Evolutionary conservation across 35 echinoderm and acorn worm species (phyloP).

Genomic region (Holothuria glaberrima): DNA sequence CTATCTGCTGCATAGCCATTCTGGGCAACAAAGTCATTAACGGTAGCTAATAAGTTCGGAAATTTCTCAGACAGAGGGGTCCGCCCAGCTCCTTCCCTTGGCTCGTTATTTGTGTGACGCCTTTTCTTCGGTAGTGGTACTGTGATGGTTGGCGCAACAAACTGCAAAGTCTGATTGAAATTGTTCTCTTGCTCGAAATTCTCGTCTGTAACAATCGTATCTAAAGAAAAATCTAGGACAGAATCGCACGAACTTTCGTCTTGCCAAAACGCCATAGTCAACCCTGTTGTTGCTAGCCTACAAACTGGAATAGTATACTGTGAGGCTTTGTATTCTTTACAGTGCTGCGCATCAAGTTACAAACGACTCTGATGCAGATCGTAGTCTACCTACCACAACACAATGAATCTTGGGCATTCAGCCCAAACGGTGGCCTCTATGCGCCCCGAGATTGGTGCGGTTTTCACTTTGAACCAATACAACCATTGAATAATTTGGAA

Average conservation of each 20-base stretch:
- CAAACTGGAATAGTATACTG: not conserved
- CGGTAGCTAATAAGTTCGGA: constrained; percentile 13
- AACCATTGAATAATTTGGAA: not conserved
- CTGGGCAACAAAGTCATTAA: constrained; percentile 21
- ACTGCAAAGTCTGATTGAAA: constrained; percentile 16
- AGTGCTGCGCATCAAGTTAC: not conserved
- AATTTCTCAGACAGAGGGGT: not conserved
- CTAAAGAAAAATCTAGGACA: not conserved
- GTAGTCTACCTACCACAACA: not conserved
- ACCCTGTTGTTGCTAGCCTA: not conserved
- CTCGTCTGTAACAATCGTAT: not conserved
- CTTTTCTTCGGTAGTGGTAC: not conserved
- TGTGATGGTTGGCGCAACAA: not conserved
- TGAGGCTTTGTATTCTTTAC: not conserved
- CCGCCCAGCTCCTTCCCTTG: not conserved
- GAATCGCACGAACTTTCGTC: not conserved
- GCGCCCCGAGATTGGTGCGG: not conserved
- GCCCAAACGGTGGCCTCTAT: not conserved
- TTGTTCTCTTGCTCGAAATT: not conserved
- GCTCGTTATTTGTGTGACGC: not conserved
- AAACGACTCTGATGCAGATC: too few species aligned
- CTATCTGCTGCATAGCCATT: constrained; percentile 51
- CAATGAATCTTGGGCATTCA: not conserved
- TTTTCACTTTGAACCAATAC: not conserved
- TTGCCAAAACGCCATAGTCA: not conserved